Conservation (phyloP, 2,888 invertebrate genomes). For the Drosophila kambysellisi region DNA sequence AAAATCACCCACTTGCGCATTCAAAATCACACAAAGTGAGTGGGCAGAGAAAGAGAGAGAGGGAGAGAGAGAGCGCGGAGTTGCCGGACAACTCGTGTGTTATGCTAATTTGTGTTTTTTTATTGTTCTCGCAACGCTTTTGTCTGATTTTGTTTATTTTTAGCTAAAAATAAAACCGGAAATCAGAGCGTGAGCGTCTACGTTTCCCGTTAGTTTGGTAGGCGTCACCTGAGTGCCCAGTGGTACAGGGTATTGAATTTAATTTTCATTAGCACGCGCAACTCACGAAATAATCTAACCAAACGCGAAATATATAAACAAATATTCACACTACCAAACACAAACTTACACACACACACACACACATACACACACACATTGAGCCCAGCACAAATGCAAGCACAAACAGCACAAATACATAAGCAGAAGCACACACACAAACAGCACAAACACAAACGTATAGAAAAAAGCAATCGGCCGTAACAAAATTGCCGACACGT, state of each 20-base stretch:
- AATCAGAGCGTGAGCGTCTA: conserved; percentile 36
- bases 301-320: conserved; percentile 39
- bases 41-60: conserved; percentile 3
- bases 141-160: conserved; percentile 25
- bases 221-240: conserved; percentile 24
- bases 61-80: neutral
- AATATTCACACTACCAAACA: conserved; percentile 53
- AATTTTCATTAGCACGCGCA: conserved; percentile 66
- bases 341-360: conserved; percentile 14
- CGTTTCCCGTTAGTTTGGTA: conserved; percentile 55
- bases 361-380: conserved; percentile 20
- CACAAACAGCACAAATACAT: conserved; percentile 10
- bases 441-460: conserved; percentile 5
- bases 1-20: conserved; percentile 66
- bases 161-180: conserved; percentile 59
- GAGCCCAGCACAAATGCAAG: neutral
- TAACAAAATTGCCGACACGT: conserved; percentile 82
- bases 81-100: conserved; percentile 51
- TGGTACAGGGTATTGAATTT: conserved; percentile 67
- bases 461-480: conserved; percentile 73
- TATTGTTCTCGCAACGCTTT: conserved; percentile 61
- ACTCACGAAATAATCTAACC: conserved; percentile 42
- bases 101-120: conserved; percentile 70
- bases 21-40: conserved; percentile 48
- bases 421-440: conserved; percentile 2